These are phyloP conservation scores for Hydropsyche betteni DNA, from an alignment of 2,888 invertebrate genomes.

Conservation along the genomic window DNA sequence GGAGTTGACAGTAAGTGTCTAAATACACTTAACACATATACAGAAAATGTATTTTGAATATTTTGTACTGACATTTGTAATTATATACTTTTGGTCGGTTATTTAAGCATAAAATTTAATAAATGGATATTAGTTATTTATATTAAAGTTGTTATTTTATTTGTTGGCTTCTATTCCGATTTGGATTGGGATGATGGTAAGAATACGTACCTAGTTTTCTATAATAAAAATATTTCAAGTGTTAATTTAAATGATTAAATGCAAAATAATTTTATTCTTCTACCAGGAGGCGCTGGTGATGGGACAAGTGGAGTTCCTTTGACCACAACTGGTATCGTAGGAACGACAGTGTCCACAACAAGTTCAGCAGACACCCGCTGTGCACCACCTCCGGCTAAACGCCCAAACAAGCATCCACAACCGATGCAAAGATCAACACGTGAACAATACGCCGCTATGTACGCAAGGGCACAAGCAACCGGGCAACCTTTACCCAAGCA, in stretches of 20 bases:
- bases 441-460: constrained; percentile 78
- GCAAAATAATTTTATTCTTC: constrained; percentile 1
- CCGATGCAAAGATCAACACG: constrained; percentile 75
- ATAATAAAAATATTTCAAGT: not conserved
- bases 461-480: constrained; percentile 72
- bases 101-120: not conserved
- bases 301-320: constrained; percentile 46
- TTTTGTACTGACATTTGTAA: no score
- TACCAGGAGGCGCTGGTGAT: constrained; percentile 53
- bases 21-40: constrained; percentile 13
- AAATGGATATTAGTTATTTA: constrained; percentile 27
- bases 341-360: constrained; percentile 55
- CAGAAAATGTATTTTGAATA: not conserved
- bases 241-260: constrained; percentile 6
- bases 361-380: constrained; percentile 36
- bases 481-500: constrained; percentile 76
- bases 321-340: constrained; percentile 54
- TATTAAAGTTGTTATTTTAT: constrained; percentile 44
- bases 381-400: constrained; percentile 77
- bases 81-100: not conserved
- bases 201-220: constrained; percentile 52
- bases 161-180: constrained; percentile 70
- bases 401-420: constrained; percentile 80
- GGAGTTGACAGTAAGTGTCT: constrained; percentile 83
- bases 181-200: constrained; percentile 73